Percentiles rank a stretch among this genome's conserved stretches.
Conservation (phyloP, 23 tunicate species). For the Ciona savignyi region DNA sequence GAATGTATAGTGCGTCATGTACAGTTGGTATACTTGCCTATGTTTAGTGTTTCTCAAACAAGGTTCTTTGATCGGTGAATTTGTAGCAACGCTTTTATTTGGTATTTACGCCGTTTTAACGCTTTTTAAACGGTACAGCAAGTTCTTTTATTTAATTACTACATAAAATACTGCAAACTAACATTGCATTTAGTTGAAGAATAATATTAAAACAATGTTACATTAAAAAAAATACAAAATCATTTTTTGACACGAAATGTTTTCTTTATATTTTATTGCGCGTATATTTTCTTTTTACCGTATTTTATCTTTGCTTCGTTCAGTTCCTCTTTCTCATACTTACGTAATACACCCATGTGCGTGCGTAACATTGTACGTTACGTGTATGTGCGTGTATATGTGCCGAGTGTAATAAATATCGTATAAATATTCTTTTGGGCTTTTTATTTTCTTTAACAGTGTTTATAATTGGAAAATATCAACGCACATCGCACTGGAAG, state of each 20-base stretch:
- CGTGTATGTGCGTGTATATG: not conserved
- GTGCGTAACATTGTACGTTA: too few relatives aligned
- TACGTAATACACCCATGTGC: not conserved
- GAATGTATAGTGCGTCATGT: too few relatives aligned
- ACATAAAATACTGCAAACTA: too few relatives aligned
- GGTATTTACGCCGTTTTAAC: not conserved
- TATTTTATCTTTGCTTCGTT: not conserved
- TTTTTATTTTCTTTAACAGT: too few relatives aligned
- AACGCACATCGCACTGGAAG: too few relatives aligned
- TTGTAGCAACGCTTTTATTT: not conserved
- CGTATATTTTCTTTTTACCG: not conserved
- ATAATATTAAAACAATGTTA: too few relatives aligned
- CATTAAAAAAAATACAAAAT: too few relatives aligned
- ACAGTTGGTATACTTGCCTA: not conserved
- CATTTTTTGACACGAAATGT: too few relatives aligned
- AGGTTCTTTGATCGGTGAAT: not conserved
- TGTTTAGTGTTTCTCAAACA: not conserved
- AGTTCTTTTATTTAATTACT: too few relatives aligned
- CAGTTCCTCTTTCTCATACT: not conserved
- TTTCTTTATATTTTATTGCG: not conserved
- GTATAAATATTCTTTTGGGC: too few relatives aligned
- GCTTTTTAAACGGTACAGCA: not conserved
- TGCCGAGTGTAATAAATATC: slow-evolving; percentile 1
- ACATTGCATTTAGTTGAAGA: too few relatives aligned
- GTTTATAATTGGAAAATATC: too few relatives aligned